Evolutionary conservation across 2,888 invertebrate genomes (phyloP).

Genomic region (Argyresthia goedartella): DNA sequence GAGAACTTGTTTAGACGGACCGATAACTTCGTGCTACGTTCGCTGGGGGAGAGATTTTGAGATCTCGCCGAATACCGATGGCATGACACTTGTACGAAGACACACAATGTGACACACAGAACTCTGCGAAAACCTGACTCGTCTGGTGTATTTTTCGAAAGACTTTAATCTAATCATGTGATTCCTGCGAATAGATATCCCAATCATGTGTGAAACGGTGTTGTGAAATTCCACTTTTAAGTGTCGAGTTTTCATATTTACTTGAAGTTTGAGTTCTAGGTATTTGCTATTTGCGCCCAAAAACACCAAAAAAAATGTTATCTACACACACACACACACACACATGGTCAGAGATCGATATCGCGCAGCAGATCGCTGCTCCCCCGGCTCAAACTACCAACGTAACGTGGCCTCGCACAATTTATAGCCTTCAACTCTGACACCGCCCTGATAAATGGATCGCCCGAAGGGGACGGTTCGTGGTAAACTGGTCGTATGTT

Average conservation of each 20-base stretch:
- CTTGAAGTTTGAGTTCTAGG: too few relatives aligned
- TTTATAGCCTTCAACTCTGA: not conserved
- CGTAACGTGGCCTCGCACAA: not conserved
- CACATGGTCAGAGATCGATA: conserved; percentile 51
- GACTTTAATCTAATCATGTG: too few relatives aligned
- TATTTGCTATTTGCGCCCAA: too few relatives aligned
- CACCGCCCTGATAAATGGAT: not conserved
- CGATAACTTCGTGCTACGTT: conserved; percentile 58
- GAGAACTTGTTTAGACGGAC: conserved; percentile 60
- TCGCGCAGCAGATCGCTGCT: conserved; percentile 53
- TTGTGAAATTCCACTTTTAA: too few relatives aligned
- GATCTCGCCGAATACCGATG: not conserved
- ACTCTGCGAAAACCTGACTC: too few relatives aligned
- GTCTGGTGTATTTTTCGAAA: too few relatives aligned
- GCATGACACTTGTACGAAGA: not conserved
- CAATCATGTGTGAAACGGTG: too few relatives aligned
- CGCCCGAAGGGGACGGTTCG: conserved; percentile 24
- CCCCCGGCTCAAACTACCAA: conserved; percentile 20
- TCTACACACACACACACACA: not conserved
- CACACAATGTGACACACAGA: not conserved
- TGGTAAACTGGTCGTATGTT: conserved; percentile 34
- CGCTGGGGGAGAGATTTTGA: conserved; percentile 25
- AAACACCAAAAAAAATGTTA: not conserved
- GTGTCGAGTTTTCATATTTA: too few relatives aligned
- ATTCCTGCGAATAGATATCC: too few relatives aligned